phyloP scores from a whole-genome alignment of 2,113 vertebrate genomes.

The Channa maculata region DNA sequence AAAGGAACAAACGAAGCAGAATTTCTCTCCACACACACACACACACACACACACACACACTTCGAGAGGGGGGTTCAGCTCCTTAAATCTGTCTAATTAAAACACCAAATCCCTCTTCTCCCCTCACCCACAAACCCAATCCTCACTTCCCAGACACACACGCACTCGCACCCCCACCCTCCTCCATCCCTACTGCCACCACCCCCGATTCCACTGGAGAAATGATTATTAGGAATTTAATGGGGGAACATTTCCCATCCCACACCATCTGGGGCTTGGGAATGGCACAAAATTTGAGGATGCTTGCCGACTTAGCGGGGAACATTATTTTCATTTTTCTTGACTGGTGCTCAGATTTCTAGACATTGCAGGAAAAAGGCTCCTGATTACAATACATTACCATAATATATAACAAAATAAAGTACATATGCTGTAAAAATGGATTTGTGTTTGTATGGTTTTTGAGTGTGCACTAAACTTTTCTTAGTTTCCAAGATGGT shows the following conservation, averaged over 20 bases:
- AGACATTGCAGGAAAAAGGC: slow-evolving; percentile 47
- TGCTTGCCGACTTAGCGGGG: slow-evolving; percentile 85
- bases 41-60: slow-evolving; percentile 44
- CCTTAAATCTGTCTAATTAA: slow-evolving; percentile 99
- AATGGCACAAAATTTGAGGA: slow-evolving; percentile 93
- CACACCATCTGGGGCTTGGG: slow-evolving; percentile 98
- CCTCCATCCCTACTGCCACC: slow-evolving; percentile 83
- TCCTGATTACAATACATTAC: slow-evolving; percentile 56
- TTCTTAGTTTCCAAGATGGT: slow-evolving; percentile 50
- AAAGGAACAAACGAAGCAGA: slow-evolving; percentile 44
- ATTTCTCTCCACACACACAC: slow-evolving; percentile 6
- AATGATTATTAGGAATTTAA: slow-evolving; percentile 99
- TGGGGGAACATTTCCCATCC: slow-evolving; percentile 96
- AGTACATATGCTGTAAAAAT: slow-evolving; percentile 24
- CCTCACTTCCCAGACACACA: slow-evolving; percentile 73
- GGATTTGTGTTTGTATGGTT: slow-evolving; percentile 4
- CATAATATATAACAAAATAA: slow-evolving; percentile 51
- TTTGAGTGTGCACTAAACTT: slow-evolving; percentile 40
- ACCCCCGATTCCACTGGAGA: slow-evolving; percentile 91
- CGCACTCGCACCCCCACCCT: slow-evolving; percentile 65
- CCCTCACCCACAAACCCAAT: slow-evolving; percentile 81
- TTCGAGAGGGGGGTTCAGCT: slow-evolving; percentile 88
- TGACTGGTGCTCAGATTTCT: slow-evolving; percentile 64
- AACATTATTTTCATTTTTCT: slow-evolving; percentile 79
- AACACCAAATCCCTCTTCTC: slow-evolving; percentile 97